Evolutionary conservation across 2,888 invertebrate genomes (phyloP), one percentile per base, ranked within the genome.

Genomic region (Pyrgus malvae): DNA sequence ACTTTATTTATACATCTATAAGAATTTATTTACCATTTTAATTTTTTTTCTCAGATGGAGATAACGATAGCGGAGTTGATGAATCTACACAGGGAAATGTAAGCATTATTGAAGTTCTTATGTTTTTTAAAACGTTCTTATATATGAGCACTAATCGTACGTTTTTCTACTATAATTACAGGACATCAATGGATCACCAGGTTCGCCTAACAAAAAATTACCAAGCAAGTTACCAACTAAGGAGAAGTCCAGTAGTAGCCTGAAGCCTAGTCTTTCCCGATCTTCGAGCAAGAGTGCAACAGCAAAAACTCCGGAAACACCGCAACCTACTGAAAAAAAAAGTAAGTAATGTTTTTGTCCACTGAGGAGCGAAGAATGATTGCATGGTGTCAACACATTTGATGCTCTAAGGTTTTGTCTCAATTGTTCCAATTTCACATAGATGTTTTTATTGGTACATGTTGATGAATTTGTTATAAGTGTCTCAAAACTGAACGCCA

Each of bases 31-130:
- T n/a, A n/a, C n/a, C n/a, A n/a, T n/a, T n/a, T n/a, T n/a, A n/a
- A n/a, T n/a, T n/a, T 21, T 37, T 44, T 29, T 8, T 44, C 89
- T 63, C 92, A 96, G 96, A 95, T 89, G 94, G 95, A 29, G 95
- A 95, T 77, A 95, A 95, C 69, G 96, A 96, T 70, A 95, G 95
- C 74, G 95, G 95, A 38, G 95, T 95, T 23, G 95, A 95, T 78
- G 95, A 95, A 79, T 93, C 94, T 55, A 95, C 94, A 50, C 95
- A 95, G 83, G 94, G 94, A 83, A 93, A 94, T 89, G 95, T 96
- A 88, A 92, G 94, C 90, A 29, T 19, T 33, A n/a, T n/a, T n/a
- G n/a, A n/a, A n/a, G n/a, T n/a, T n/a, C n/a, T n/a, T n/a, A n/a
- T n/a, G n/a, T n/a, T n/a, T n/a, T n/a, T n/a, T n/a, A n/a, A n/a